Evolutionary conservation across 1,140 invertebrate species (phyloP).

Genomic region (Lepidurus apus): DNA sequence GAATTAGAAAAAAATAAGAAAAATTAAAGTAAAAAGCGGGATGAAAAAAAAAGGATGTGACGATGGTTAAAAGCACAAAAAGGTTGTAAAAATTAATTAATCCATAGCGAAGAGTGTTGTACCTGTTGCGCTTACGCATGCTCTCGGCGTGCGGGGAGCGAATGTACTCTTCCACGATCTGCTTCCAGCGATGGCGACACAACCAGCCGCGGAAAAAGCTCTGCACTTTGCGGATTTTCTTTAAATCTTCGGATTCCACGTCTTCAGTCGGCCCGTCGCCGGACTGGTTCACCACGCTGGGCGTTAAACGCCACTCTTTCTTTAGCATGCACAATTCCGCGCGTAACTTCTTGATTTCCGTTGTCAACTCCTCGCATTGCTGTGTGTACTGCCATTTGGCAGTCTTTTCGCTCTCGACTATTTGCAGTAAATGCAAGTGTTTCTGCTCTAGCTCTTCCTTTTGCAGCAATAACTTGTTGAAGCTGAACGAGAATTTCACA

Average conservation of each 20-base stretch:
- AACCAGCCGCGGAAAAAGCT: constrained; percentile 92
- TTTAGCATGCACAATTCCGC: constrained; percentile 79
- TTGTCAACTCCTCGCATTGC: constrained; percentile 81
- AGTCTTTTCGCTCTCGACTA: constrained; percentile 86
- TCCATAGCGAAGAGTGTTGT: constrained; percentile 34
- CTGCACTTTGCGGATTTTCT: constrained; percentile 91
- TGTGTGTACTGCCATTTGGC: constrained; percentile 90
- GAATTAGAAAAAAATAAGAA: not conserved
- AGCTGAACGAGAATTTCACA: constrained; percentile 54
- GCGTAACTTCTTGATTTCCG: constrained; percentile 83
- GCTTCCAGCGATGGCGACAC: constrained; percentile 87
- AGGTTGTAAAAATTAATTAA: not conserved
- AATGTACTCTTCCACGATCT: constrained; percentile 92
- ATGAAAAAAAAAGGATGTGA: not conserved
- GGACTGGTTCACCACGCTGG: constrained; percentile 35
- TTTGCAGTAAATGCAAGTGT: constrained; percentile 83
- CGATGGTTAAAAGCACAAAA: not conserved
- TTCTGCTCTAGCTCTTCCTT: constrained; percentile 91
- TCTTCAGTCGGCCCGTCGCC: constrained; percentile 37
- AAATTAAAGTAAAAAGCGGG: not conserved
- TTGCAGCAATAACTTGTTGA: constrained; percentile 83
- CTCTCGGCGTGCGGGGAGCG: constrained; percentile 90
- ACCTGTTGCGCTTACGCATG: constrained; percentile 89
- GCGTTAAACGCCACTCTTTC: constrained; percentile 61
- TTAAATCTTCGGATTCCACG: constrained; percentile 64